Conservation (phyloP, 2,888 invertebrate genomes). For the Amblyteles armatorius region DNA sequence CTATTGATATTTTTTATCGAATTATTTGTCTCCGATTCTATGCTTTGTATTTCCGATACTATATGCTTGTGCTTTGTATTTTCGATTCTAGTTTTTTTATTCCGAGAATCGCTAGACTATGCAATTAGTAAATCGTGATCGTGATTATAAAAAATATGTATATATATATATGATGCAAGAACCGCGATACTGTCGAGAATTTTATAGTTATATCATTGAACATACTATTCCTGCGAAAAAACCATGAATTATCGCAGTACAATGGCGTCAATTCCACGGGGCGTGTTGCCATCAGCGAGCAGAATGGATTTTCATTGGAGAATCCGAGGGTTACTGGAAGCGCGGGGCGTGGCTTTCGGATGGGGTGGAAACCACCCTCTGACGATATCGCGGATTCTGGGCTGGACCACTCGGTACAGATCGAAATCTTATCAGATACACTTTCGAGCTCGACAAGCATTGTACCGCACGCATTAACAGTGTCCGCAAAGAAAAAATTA, state of each 20-base stretch:
- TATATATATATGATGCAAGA: background rate
- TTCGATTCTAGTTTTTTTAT: too few species aligned
- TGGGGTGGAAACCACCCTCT: constrained; percentile 65
- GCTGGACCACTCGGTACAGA: constrained; percentile 58
- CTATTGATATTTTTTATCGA: too few species aligned
- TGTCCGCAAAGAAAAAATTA: constrained; percentile 23
- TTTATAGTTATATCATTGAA: constrained; percentile 7
- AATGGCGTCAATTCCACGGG: constrained; percentile 70
- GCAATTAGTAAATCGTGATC: too few species aligned
- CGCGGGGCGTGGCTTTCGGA: constrained; percentile 69
- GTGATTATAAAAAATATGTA: too few species aligned
- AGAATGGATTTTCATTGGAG: constrained; percentile 71
- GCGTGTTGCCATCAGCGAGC: constrained; percentile 62
- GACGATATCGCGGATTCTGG: constrained; percentile 56
- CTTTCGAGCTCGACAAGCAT: constrained; percentile 53
- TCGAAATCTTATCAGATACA: constrained; percentile 71
- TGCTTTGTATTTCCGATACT: too few species aligned
- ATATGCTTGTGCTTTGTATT: too few species aligned
- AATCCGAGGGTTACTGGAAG: constrained; percentile 63
- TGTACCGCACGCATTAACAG: background rate
- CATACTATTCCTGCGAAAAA: constrained; percentile 37
- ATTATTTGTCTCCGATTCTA: too few species aligned
- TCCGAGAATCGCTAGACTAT: too few species aligned
- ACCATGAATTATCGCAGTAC: constrained; percentile 50
- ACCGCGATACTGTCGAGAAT: background rate